Evolutionary conservation across 2,797 vertebrate species (phyloP).

Genomic region (Alectoris magna): DNA sequence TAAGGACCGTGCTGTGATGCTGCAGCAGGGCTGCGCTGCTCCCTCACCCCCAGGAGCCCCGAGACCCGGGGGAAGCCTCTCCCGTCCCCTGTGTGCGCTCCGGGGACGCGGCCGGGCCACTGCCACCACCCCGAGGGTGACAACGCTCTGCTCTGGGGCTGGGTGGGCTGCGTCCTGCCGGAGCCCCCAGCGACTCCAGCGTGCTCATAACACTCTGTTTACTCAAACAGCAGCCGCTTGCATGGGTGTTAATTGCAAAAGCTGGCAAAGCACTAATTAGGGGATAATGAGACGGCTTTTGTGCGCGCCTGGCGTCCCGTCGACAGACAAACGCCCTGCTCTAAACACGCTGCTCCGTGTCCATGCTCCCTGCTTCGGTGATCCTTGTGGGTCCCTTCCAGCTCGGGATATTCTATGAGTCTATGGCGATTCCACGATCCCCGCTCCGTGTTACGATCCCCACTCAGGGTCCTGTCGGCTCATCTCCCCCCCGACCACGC

Average conservation of each 20-base stretch:
- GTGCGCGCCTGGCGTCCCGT: conserved; percentile 65
- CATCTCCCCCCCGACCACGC: not conserved
- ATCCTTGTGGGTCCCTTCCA: no score
- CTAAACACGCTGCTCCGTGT: not conserved
- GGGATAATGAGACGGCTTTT: conserved; percentile 81
- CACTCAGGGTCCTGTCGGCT: not conserved
- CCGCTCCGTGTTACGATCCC: accelerated
- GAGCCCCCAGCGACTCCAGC: conserved; percentile 61
- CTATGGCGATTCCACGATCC: no score
- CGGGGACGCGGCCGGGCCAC: not conserved
- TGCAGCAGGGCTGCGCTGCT: not conserved
- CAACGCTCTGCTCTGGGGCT: not conserved
- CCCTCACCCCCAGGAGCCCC: not conserved
- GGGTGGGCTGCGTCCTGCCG: conserved; percentile 4
- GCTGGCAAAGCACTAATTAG: conserved; percentile 82
- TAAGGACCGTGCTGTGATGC: not conserved
- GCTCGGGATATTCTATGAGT: not conserved
- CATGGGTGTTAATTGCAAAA: conserved; percentile 82
- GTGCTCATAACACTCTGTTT: conserved; percentile 70
- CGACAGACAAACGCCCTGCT: conserved; percentile 67
- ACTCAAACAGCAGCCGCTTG: conserved; percentile 74
- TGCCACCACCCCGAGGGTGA: not conserved
- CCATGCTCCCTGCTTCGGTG: not conserved
- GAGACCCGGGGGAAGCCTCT: not conserved
- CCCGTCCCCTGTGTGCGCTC: not conserved